Evolutionary conservation across 2,888 invertebrate genomes (phyloP), one percentile per base, ranked within the genome.

Genomic region (Eristalis arbustorum): DNA sequence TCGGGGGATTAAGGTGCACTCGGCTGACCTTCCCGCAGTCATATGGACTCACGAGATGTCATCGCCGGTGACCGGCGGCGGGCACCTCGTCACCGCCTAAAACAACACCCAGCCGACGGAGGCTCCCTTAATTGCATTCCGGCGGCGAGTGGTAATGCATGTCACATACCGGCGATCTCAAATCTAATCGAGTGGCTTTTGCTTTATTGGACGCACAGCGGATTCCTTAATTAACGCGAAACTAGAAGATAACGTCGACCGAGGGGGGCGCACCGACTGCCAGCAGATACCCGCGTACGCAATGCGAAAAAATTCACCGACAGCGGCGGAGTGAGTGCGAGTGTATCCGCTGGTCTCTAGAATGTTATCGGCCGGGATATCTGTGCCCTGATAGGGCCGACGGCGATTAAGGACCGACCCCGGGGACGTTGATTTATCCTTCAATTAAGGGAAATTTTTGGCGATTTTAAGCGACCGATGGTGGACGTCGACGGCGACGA

Each of bases 381-480:
- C 82, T 73, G 64, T 64, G 69, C 64, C 72, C 31, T 82, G 82
- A 85, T 85, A 85, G 40, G 25, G 42, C 18, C 23, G 62, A 34
- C 64, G 69, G 40, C 83, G 87, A 87, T 87, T 79, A 83, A 75
- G 49, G 57, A 78, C 78, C 87, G 57, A 78, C 78, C 87, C 83
- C 83, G 74, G 78, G 63, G 83, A 87, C 78, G 83, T 87, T 83
- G 87, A 87, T 87, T 87, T 83, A 87, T 83, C 83, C 87, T 83
- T 87, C 87, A 87, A 87, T 87, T 87, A 87, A 78, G 49, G 66
- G 64, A 74, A 73, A 75, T 75, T 87, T 83, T 72, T 61, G 78
- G 56, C 34, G 87, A 87, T 87, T 79, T 75, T 68, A 63, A 34
- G 23, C n/a, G 63, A 62, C 10, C 49, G 87, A 87, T 87, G 83